Conservation (phyloP, 2,888 invertebrate genomes). For the Cryptocheilus praepositus region DNA sequence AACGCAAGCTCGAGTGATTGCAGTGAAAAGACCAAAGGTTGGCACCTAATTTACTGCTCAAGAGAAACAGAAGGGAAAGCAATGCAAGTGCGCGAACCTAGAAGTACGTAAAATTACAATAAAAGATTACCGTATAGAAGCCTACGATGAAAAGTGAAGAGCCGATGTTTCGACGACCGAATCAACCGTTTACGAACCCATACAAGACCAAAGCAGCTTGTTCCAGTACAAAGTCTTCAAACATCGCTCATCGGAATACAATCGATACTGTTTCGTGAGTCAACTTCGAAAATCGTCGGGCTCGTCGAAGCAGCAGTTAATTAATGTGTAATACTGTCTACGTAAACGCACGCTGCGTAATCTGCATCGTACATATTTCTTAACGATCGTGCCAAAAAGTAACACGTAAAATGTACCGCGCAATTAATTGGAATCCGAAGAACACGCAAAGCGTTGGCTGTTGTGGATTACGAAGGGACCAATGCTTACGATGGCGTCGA, state of each 20-base stretch:
- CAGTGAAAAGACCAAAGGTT: too few relatives aligned
- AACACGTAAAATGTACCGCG: conserved; percentile 42
- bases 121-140: too few relatives aligned
- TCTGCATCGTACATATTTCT: conserved; percentile 54
- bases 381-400: conserved; percentile 62
- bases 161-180: too few relatives aligned
- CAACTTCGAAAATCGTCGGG: conserved; percentile 36
- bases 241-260: neutral
- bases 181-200: too few relatives aligned
- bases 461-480: conserved; percentile 51
- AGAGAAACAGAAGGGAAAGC: too few relatives aligned
- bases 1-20: too few relatives aligned
- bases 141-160: too few relatives aligned
- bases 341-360: conserved; percentile 29
- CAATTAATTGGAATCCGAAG: conserved; percentile 23
- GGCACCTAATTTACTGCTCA: too few relatives aligned
- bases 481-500: conserved; percentile 26
- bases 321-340: neutral
- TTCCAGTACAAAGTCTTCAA: too few relatives aligned
- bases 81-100: too few relatives aligned
- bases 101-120: too few relatives aligned
- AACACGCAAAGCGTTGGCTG: conserved; percentile 45
- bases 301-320: conserved; percentile 46
- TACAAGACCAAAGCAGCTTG: too few relatives aligned
- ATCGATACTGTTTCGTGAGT: neutral